Base-by-base conservation (phyloP, 2,797 vertebrate species). In the Hephaestus fuliginosus region DNA sequence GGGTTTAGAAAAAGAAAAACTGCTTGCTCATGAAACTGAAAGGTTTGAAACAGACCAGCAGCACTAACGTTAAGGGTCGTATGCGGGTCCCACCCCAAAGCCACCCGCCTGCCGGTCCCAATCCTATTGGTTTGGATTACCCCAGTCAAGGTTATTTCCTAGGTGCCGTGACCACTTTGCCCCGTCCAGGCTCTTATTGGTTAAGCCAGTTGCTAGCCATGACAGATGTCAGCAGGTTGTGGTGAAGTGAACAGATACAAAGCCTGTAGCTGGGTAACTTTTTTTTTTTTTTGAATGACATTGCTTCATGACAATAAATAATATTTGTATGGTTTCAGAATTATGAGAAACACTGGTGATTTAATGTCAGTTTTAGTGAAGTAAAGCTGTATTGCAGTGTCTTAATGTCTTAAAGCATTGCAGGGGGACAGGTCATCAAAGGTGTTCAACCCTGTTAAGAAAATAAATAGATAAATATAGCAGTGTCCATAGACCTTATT, bases 71-170 rank as follows among this genome's bases (percentile, higher is more conserved):
- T 11, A 39, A 75, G 55, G 76, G 63, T 83, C 9, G 4, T n/a
- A 10, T 3, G 2, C 64, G 62, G 75, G 41, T 44, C 51, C 39
- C 14, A 46, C 72, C 55, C 60, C 52, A 71, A 70, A 70, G 83
- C 81, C 74, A 78, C 63, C 60, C 12, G 12, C 62, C 70, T 86
- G 81, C 57, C 75, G 43, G 41, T 61, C 58, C 33, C 84, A 93
- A 94, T 93, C 91, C 91, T 88, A 84, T 92, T 91, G 85, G 63
- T 76, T 25, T 39, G 89, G 90, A 93, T 92, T 94, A 94, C 30
- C 74, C 39, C 55, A 49, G 73, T 66, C 87, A 91, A 91, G 84
- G 89, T 90, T 70, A 83, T 90, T 74, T 80, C 71, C 82, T 80
- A 63, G 88, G 76, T 81, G 78, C 70, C 74, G 43, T 74, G 86